Evolutionary conservation across 1,140 invertebrate genomes (phyloP).

Genomic region (Parapsyche elsis): DNA sequence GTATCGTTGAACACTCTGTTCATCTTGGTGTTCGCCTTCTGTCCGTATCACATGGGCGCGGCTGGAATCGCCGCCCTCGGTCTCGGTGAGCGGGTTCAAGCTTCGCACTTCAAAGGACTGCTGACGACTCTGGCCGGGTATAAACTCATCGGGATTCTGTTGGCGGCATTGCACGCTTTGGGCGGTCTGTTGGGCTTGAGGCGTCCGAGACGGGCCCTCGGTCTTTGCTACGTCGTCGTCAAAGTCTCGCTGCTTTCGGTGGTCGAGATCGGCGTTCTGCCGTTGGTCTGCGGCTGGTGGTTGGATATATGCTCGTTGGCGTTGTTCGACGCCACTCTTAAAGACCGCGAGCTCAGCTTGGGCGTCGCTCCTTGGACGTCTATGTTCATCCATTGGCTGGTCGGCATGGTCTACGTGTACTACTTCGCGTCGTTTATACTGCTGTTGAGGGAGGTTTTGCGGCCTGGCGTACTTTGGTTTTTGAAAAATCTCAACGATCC

Average conservation of each 20-base stretch:
- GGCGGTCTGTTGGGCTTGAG: constrained; percentile 81
- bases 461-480: constrained; percentile 98
- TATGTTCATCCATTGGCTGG: constrained; percentile 98
- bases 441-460: constrained; percentile 89
- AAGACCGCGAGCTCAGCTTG: constrained; percentile 89
- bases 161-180: constrained; percentile 86
- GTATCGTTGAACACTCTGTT: constrained; percentile 97
- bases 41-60: constrained; percentile 95
- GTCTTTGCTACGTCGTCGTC: constrained; percentile 96
- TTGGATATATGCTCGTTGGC: constrained; percentile 97
- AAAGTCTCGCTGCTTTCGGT: constrained; percentile 94
- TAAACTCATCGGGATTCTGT: constrained; percentile 85
- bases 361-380: constrained; percentile 91
- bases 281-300: constrained; percentile 98
- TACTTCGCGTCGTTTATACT: constrained; percentile 99
- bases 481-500: constrained; percentile 97
- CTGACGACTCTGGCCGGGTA: constrained; percentile 95
- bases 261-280: constrained; percentile 96
- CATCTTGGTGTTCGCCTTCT: constrained; percentile 94
- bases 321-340: constrained; percentile 92
- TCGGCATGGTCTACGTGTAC: constrained; percentile 99
- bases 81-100: constrained; percentile 78
- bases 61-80: constrained; percentile 75
- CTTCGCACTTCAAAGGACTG: constrained; percentile 90
- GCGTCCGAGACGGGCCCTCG: constrained; percentile 86